Conservation (phyloP, 2,797 vertebrate genomes). For the Emys orbicularis region DNA sequence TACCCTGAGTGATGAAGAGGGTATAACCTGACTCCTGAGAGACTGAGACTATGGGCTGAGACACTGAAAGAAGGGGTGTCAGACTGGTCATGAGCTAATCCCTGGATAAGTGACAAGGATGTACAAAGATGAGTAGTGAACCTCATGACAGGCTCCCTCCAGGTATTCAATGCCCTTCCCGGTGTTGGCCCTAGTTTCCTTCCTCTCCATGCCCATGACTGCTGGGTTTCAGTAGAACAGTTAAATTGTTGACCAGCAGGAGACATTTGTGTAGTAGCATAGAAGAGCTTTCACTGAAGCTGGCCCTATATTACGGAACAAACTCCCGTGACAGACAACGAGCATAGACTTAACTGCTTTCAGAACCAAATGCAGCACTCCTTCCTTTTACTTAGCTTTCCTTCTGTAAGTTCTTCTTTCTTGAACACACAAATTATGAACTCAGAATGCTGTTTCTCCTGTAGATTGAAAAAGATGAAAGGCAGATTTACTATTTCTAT, state of each 20-base stretch:
- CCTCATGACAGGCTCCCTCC: neutral
- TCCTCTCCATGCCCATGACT: neutral
- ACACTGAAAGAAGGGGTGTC: neutral
- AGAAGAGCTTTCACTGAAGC: neutral
- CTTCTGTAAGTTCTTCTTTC: neutral
- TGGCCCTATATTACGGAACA: neutral
- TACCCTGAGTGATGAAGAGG: neutral
- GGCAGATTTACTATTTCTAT: neutral
- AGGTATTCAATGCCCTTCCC: neutral
- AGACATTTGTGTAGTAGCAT: neutral
- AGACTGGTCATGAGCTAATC: neutral
- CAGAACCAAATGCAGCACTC: neutral
- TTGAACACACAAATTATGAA: neutral
- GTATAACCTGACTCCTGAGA: neutral
- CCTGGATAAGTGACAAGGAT: neutral
- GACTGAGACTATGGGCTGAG: neutral
- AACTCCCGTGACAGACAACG: neutral
- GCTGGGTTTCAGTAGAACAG: neutral
- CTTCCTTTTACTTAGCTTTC: neutral
- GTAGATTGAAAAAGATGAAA: neutral
- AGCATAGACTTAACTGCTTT: neutral
- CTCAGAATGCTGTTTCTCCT: neutral
- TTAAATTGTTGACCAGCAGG: neutral
- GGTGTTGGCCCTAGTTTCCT: rapidly evolving
- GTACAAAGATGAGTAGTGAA: neutral